Conservation (phyloP, 2,113 vertebrate species). For the Hippotragus niger region DNA sequence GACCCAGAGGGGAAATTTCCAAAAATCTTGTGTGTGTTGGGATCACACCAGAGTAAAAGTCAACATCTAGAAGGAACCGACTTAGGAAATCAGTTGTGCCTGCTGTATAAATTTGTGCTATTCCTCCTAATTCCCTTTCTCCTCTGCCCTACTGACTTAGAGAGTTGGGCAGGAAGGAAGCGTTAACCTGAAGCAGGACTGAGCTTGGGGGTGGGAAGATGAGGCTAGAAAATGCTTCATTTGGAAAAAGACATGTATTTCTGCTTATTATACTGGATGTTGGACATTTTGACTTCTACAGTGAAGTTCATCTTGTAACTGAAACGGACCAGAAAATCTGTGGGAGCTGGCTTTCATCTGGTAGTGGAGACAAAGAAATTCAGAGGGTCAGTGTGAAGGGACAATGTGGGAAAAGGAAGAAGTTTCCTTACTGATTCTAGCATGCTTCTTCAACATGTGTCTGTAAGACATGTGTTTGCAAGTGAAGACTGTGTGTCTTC, state of each 20-base stretch:
- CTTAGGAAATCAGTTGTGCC: neutral
- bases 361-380: neutral
- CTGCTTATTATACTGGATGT: neutral
- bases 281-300: neutral
- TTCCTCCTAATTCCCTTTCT: neutral
- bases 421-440: neutral
- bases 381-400: neutral
- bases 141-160: neutral
- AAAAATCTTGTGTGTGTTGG: neutral
- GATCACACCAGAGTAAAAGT: neutral
- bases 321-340: neutral
- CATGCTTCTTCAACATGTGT: neutral
- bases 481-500: neutral
- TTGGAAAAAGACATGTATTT: neutral
- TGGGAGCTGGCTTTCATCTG: neutral
- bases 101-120: neutral
- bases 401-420: neutral
- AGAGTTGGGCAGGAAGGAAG: neutral
- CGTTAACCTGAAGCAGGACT: neutral
- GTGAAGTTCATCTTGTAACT: neutral
- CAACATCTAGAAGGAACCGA: neutral
- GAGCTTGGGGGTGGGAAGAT: neutral
- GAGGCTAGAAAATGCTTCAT: conserved; percentile 4
- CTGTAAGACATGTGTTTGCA: neutral
- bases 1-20: neutral